Percentiles rank a stretch among this genome's conserved stretches.
phyloP scores from a whole-genome alignment of 2,888 invertebrate species.

The Mystacides longicornis region DNA sequence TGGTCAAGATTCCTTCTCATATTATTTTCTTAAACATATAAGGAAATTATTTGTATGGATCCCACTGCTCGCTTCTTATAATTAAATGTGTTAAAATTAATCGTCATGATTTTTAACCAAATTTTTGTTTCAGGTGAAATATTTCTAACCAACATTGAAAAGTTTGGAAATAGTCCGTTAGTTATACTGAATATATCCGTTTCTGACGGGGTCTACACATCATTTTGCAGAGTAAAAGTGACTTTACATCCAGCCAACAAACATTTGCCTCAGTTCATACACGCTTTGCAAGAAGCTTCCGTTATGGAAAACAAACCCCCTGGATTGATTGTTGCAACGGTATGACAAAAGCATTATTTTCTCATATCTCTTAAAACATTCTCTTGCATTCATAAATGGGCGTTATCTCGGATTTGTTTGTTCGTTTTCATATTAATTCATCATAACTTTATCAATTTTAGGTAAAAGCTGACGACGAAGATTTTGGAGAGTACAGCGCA shows the following conservation, averaged over 20 bases:
- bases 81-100: too few species aligned
- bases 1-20: too few species aligned
- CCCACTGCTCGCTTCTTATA: too few species aligned
- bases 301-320: conserved; percentile 65
- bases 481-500: conserved; percentile 59
- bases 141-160: conserved; percentile 65
- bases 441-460: conserved; percentile 27
- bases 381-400: too few species aligned
- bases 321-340: conserved; percentile 58
- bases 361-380: neutral
- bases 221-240: conserved; percentile 64
- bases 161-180: conserved; percentile 57
- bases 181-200: conserved; percentile 76
- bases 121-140: conserved; percentile 52
- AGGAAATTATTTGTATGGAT: too few species aligned
- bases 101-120: too few species aligned
- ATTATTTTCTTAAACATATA: too few species aligned
- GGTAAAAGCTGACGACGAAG: conserved; percentile 63
- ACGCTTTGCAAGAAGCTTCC: conserved; percentile 58
- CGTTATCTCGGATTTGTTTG: too few species aligned
- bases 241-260: conserved; percentile 65
- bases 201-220: conserved; percentile 80
- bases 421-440: too few species aligned
- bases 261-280: conserved; percentile 62
- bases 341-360: conserved; percentile 28